Evolutionary conservation across 1,140 invertebrate genomes (phyloP).

Genomic region (Campoletis sonorensis): DNA sequence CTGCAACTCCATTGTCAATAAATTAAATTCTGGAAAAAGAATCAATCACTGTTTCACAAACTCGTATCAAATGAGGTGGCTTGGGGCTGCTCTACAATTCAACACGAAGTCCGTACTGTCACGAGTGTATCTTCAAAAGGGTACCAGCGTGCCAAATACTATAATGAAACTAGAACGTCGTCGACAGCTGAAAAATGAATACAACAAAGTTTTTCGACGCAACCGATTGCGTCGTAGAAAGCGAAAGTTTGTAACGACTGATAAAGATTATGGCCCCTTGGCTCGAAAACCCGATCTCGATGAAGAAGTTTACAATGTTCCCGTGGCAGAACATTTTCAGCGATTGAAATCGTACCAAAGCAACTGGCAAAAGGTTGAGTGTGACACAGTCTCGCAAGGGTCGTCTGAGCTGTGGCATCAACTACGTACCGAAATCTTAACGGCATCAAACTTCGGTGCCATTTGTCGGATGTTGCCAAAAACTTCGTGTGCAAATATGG

Average conservation of each 20-base stretch:
- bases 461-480: constrained; percentile 56
- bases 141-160: neutral
- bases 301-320: neutral
- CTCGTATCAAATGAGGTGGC: constrained; percentile 59
- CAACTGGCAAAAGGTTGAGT: constrained; percentile 52
- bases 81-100: constrained; percentile 57
- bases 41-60: constrained; percentile 57
- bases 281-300: constrained; percentile 46
- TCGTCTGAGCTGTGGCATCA: constrained; percentile 60
- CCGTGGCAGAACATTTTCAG: constrained; percentile 16
- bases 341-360: constrained; percentile 44
- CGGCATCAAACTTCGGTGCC: constrained; percentile 68
- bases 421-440: constrained; percentile 61
- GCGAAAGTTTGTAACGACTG: neutral
- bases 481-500: constrained; percentile 54
- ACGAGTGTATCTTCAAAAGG: neutral
- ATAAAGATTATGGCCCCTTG: constrained; percentile 53
- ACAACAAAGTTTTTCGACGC: neutral
- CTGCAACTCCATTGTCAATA: constrained; percentile 61
- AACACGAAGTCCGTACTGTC: constrained; percentile 46
- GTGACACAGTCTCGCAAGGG: constrained; percentile 60
- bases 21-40: constrained; percentile 67
- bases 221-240: constrained; percentile 12
- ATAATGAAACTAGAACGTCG: neutral
- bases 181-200: neutral